A percentile compares a stretch with the other conserved stretches of the same genome.
These are phyloP conservation scores for Apodemus agrarius DNA, from an alignment of 2,797 vertebrate genomes.

Conservation along the genomic window DNA sequence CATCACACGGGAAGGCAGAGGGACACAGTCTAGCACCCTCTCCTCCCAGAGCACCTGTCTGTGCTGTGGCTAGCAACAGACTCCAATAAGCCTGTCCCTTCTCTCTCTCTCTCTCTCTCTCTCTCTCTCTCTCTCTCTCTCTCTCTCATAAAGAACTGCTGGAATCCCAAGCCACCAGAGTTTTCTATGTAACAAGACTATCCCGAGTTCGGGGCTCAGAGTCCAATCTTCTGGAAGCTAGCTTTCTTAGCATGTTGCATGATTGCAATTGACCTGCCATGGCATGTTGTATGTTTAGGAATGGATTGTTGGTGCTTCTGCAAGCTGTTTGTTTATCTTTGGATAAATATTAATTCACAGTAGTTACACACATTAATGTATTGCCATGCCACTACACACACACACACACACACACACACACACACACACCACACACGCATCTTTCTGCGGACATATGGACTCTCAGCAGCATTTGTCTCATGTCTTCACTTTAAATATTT, in stretches of 20 bases:
- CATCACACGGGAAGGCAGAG: background rate
- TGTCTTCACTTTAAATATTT: slow-evolving; percentile 53
- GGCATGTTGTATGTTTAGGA: background rate
- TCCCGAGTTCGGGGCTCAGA: background rate
- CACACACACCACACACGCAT: background rate
- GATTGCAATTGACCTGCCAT: background rate
- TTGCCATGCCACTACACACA: background rate
- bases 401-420: background rate
- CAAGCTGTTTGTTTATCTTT: background rate
- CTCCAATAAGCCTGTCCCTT: accelerated
- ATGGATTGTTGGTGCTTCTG: background rate
- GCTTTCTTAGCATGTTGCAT: background rate
- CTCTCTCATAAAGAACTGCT: background rate
- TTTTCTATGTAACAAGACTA: background rate
- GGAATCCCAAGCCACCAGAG: background rate
- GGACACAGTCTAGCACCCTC: background rate
- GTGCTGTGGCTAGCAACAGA: background rate
- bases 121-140: too few relatives aligned
- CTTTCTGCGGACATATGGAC: background rate
- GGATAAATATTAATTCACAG: background rate
- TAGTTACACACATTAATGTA: background rate
- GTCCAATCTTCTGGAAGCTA: too few relatives aligned
- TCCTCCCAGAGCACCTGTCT: background rate
- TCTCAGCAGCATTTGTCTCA: slow-evolving; percentile 10
- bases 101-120: background rate